Conservation (phyloP, 2,797 vertebrate genomes). For the Myotis daubentonii region DNA sequence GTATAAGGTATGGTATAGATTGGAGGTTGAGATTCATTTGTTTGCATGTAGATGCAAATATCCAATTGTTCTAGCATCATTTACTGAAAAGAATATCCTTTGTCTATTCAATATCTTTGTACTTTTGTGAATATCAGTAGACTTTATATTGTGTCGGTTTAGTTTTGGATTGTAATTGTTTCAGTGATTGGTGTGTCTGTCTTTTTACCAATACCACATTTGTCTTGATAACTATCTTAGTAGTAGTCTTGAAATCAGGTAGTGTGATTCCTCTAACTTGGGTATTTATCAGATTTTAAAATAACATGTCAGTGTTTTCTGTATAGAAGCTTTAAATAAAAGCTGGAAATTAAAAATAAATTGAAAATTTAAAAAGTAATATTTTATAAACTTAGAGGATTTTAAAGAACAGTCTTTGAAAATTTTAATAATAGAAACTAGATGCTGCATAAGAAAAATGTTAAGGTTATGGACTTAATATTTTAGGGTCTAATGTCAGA, state of each 20-base stretch:
- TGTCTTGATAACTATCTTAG: not conserved
- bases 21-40: not conserved
- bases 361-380: slow-evolving; percentile 25
- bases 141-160: not conserved
- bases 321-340: not conserved
- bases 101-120: not conserved
- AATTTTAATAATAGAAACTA: slow-evolving; percentile 31
- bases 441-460: not conserved
- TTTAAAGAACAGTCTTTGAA: not conserved
- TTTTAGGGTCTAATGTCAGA: slow-evolving; percentile 11
- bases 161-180: not conserved
- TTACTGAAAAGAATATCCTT: not conserved
- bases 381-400: not conserved
- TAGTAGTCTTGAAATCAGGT: not conserved
- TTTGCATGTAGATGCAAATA: not conserved
- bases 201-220: not conserved
- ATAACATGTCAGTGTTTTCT: not conserved
- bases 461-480: not conserved
- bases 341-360: not conserved
- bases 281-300: not conserved
- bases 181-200: not conserved
- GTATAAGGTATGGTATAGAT: not conserved
- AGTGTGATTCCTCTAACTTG: not conserved
- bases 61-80: not conserved
- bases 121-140: not conserved